Percentiles rank a stretch among this genome's conserved stretches.
Conservation (phyloP, 37 sponge, comb jelly and placozoan genomes). For the Ephydatia muelleri region DNA sequence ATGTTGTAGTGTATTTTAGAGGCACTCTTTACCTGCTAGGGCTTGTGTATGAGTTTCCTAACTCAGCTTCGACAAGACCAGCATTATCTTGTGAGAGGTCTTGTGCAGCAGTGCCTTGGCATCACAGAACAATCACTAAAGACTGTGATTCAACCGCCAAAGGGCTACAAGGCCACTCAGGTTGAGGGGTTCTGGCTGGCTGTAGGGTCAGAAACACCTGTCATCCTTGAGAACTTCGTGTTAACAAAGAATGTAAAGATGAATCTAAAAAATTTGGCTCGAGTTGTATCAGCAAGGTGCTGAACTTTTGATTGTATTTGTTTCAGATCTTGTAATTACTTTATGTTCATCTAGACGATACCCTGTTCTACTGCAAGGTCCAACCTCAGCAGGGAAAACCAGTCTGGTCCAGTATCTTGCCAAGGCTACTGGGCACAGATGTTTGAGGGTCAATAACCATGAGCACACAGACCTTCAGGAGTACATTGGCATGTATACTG, state of each 20-base stretch:
- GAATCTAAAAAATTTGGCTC: constrained; percentile 88
- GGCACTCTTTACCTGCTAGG: constrained; percentile 17
- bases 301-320: not conserved
- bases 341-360: constrained; percentile 26
- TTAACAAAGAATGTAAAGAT: constrained; percentile 80
- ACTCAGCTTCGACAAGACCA: constrained; percentile 56
- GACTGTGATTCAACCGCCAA: constrained; percentile 17
- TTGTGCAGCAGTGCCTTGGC: constrained; percentile 26
- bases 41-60: constrained; percentile 66
- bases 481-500: constrained; percentile 93
- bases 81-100: constrained; percentile 31
- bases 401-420: constrained; percentile 91
- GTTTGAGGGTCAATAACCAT: constrained; percentile 95
- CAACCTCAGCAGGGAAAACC: constrained; percentile 97
- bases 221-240: constrained; percentile 55
- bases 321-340: not conserved
- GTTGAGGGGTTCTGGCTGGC: constrained; percentile 92
- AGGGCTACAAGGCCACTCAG: not conserved
- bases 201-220: constrained; percentile 30
- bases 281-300: constrained; percentile 89
- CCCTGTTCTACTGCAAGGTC: constrained; percentile 95
- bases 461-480: constrained; percentile 99
- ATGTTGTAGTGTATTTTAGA: not conserved
- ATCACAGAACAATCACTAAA: constrained; percentile 18
- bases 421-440: constrained; percentile 68